Percentiles rank a stretch among this genome's conserved stretches.
Conservation (phyloP, 2,888 invertebrate species). For the Drosophila paracracens region DNA sequence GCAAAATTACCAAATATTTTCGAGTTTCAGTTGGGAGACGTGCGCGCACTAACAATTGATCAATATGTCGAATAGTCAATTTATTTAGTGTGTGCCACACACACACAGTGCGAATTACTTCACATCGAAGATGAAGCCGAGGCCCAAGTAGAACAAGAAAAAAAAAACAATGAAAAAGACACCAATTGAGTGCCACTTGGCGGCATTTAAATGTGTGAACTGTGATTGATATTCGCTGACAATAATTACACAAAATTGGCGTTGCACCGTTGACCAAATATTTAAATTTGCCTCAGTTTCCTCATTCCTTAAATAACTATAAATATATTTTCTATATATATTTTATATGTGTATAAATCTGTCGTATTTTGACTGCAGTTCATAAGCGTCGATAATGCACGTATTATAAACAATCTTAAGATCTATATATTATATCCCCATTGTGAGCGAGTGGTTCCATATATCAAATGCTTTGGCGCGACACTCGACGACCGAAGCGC, state of each 20-base stretch:
- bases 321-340: neutral
- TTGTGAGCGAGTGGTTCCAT: conserved; percentile 48
- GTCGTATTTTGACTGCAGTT: conserved; percentile 47
- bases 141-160: conserved; percentile 15
- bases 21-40: conserved; percentile 57
- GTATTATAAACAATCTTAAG: conserved; percentile 23
- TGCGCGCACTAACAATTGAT: conserved; percentile 71
- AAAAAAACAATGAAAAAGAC: neutral
- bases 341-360: neutral
- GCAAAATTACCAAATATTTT: conserved; percentile 44
- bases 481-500: conserved; percentile 45
- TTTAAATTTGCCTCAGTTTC: neutral
- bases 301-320: conserved; percentile 1
- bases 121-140: neutral
- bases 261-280: conserved; percentile 19
- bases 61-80: conserved; percentile 74
- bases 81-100: conserved; percentile 36
- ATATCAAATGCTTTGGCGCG: conserved; percentile 49
- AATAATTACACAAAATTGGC: conserved; percentile 16
- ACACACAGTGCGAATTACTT: conserved; percentile 10
- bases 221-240: conserved; percentile 25
- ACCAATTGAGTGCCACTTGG: conserved; percentile 23
- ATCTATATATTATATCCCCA: neutral
- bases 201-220: conserved; percentile 28
- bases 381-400: conserved; percentile 39